Percentiles rank a stretch among this genome's conserved stretches.
These are phyloP conservation scores for Anhinga rufa DNA, from an alignment of 2,113 vertebrate genomes.

Conservation along the genomic window DNA sequence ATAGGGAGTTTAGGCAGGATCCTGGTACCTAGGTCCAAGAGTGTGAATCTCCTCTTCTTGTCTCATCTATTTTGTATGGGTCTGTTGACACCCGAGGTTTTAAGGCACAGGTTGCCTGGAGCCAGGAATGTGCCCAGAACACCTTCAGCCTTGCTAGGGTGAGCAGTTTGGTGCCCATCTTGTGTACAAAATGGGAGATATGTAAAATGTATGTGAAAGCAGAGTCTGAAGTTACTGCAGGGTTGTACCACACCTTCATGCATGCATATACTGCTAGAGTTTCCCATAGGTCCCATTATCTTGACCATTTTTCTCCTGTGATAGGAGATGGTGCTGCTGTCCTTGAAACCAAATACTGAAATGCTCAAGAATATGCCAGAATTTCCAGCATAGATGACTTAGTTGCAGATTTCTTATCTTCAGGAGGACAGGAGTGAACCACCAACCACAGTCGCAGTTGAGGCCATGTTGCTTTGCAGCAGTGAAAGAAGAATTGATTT, in stretches of 20 bases:
- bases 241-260: neutral
- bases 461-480: neutral
- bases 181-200: neutral
- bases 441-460: neutral
- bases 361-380: neutral
- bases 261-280: neutral
- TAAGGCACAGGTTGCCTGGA: neutral
- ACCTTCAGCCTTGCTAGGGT: neutral
- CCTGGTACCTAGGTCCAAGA: neutral
- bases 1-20: neutral
- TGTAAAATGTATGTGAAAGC: neutral
- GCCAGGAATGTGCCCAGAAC: neutral
- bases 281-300: neutral
- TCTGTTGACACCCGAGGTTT: neutral
- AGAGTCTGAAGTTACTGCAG: neutral
- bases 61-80: neutral
- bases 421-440: neutral
- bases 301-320: neutral
- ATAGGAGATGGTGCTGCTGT: neutral
- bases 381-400: neutral
- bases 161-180: neutral
- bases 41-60: neutral
- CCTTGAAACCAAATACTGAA: neutral
- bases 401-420: neutral
- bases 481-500: neutral